Base-by-base conservation (phyloP, 2,797 vertebrate species). In the Moxostoma hubbsi region DNA sequence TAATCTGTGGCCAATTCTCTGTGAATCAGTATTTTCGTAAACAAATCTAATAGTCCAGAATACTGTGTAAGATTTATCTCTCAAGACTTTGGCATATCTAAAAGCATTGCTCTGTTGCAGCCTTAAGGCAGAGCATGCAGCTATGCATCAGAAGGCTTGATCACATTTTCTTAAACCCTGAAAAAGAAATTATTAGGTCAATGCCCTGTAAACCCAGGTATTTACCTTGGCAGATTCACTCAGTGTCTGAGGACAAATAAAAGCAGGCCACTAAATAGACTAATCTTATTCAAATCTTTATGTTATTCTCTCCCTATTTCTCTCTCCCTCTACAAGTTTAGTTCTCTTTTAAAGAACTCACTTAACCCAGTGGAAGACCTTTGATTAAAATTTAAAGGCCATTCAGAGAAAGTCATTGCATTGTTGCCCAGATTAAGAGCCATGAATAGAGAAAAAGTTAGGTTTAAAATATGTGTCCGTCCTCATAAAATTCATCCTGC, bases 321-420 rank as follows among this genome's bases (percentile, higher is more conserved):
- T 47, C 55, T 67, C 11, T 15, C 36, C 54, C 50, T 70, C 65
- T 75, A 49, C 16, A 64, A 79, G 16, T 36, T 4, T 36, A 57
- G 15, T 72, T 16, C 65, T 69, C 58, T 81, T 36, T 36, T 65
- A 50, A 74, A 80, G 47, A 11, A 53, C 75, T 82, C 70, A 49
- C 76, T 85, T 83, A 83, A 74, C 76, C 82, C 83, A 49, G 5
- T 24, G 58, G 10, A 81, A 69, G 11, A 54, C 65, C 63, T 85
- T 77, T 81, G 55, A 83, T 85, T 81, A 82, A 83, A 83, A 79
- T 63, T 10, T 62, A 80, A 83, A 77, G 77, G 65, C 77, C 79
- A 54, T 63, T 77, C 51, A 24, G 16, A 74, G 73, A 75, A 73
- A 73, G 77, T 80, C 68, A 69, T 15, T 67, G 80, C 62, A 59